These are phyloP conservation scores for Drosophila prosaltans DNA, from an alignment of 1,140 invertebrate species.

Conservation along the genomic window DNA sequence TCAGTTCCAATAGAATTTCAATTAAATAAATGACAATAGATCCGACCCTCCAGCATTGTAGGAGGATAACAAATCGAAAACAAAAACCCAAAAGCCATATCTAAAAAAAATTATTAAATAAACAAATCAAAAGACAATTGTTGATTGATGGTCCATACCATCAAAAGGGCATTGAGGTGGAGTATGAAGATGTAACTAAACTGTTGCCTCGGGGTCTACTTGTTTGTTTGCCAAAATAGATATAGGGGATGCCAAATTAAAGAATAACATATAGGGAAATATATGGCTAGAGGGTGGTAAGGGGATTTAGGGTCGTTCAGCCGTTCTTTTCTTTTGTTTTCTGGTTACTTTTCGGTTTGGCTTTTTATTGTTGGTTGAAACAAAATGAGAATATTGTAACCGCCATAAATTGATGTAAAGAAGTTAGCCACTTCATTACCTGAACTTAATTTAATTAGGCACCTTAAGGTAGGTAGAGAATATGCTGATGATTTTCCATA, in stretches of 20 bases:
- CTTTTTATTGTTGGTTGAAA: neutral
- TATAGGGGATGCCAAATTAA: constrained; percentile 48
- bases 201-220: constrained; percentile 16
- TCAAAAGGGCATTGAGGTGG: neutral
- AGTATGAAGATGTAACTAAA: constrained; percentile 10
- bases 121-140: constrained; percentile 62
- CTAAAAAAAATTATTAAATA: constrained; percentile 57
- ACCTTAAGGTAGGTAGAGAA: constrained; percentile 20
- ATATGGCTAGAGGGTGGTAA: neutral
- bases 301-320: neutral
- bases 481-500: constrained; percentile 6
- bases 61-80: neutral
- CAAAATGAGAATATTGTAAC: constrained; percentile 18
- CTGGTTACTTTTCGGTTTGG: neutral
- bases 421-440: constrained; percentile 74
- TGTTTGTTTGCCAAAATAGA: constrained; percentile 39
- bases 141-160: constrained; percentile 49
- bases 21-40: constrained; percentile 67
- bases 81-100: constrained; percentile 36
- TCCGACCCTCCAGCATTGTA: constrained; percentile 12
- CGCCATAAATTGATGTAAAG: constrained; percentile 66
- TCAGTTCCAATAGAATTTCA: constrained; percentile 69
- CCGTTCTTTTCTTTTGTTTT: neutral
- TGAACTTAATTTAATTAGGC: constrained; percentile 67
- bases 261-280: constrained; percentile 39